These are phyloP conservation scores for Podarcis lilfordi DNA, from an alignment of 2,797 vertebrate genomes.

Conservation along the genomic window DNA sequence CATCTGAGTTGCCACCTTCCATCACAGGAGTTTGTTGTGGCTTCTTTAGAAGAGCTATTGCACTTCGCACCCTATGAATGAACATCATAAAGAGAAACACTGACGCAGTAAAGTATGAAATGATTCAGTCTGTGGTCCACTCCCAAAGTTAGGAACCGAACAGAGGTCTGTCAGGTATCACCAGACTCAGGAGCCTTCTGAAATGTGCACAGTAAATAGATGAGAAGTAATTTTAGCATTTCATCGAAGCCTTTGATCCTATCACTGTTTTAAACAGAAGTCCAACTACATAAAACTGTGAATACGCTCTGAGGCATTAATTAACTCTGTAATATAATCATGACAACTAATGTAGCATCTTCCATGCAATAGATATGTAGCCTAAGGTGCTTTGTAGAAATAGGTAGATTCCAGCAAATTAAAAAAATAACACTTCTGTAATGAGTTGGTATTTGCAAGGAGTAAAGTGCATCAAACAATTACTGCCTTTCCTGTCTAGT, in stretches of 20 bases:
- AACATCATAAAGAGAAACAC: not conserved
- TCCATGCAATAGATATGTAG: not conserved
- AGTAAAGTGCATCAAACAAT: slow-evolving; percentile 28
- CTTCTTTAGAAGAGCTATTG: slow-evolving; percentile 1
- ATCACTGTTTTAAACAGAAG: slow-evolving; percentile 37
- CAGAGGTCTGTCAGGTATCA: not conserved
- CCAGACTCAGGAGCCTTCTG: not conserved
- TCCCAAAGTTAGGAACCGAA: not conserved
- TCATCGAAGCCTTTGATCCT: slow-evolving; percentile 35
- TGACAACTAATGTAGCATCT: slow-evolving; percentile 36
- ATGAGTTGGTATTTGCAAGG: slow-evolving; percentile 8
- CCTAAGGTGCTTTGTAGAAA: slow-evolving; percentile 20
- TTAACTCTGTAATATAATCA: slow-evolving; percentile 45
- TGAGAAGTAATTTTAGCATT: slow-evolving; percentile 14
- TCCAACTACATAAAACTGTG: slow-evolving; percentile 27
- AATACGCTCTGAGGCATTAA: slow-evolving; percentile 55
- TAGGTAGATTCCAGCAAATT: not conserved
- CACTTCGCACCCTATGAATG: not conserved
- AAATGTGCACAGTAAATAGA: not conserved
- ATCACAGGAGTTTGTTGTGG: not conserved
- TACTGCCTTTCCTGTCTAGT: not conserved
- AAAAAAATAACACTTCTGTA: not conserved
- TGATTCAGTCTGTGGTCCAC: not conserved
- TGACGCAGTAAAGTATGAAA: not conserved
- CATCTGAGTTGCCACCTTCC: rapidly evolving